Evolutionary conservation across 2,113 vertebrate genomes (phyloP), one percentile per base, ranked within the genome.

Genomic region (Gasterosteus aculeatus): DNA sequence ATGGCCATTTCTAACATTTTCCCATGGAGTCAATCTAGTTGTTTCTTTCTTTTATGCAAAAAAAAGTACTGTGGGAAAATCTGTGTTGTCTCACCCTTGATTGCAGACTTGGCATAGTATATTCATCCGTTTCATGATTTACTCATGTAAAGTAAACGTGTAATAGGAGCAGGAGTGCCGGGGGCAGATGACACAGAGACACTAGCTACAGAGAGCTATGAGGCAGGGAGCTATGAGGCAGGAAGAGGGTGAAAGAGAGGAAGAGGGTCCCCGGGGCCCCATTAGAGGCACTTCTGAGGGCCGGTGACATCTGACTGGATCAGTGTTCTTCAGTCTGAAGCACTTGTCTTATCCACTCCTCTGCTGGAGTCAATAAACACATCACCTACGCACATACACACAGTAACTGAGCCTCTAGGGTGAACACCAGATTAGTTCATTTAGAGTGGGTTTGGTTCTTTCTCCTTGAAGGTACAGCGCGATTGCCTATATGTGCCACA

Each of bases 271-370:
- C 92, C 26, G 67, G 90, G 85, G 92, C 75, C 91, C 91, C 89
- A 93, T 93, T 93, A 93, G 91, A 91, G 84, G 85, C 86, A 86
- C 88, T 92, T 92, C 90, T 92, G 88, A 92, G 88, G 85, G 87
- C 87, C 86, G 72, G 87, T 93, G 92, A 93, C 92, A 93, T 92
- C 88, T 93, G 92, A 93, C 91, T 92, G 88, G 92, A 92, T 93
- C 92, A 93, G 92, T 90, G 90, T 90, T 92, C 80, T 88, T 91
- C 90, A 92, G 89, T 91, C 84, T 87, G 88, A 85, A 77, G 77
- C 90, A 90, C 85, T 89, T 78, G 80, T 93, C 91, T 93, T 90
- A 93, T 93, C 92, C 90, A 93, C 91, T 92, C 88, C 88, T 87
- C 84, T 75, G 38, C 81, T 70, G 77, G 83, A 93, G 92, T 93